These are phyloP conservation scores for Cassiopea xamachana DNA, from an alignment of 30 jellyfish, hydroid and myxozoan genomes.

Conservation along the genomic window DNA sequence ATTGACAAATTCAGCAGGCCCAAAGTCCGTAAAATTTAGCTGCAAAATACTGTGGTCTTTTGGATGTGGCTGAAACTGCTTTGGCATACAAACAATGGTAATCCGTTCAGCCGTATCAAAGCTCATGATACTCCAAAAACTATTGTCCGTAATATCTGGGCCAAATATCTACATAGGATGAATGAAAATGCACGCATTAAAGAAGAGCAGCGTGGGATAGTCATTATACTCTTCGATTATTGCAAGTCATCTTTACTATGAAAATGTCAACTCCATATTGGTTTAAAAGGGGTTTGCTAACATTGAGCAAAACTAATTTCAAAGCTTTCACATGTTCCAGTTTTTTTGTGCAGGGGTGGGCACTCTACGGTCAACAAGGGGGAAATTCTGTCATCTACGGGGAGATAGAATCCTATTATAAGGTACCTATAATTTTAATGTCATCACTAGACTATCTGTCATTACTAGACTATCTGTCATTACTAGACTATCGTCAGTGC, in stretches of 20 bases:
- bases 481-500: no score
- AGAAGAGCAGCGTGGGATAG: neutral
- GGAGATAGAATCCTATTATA: no score
- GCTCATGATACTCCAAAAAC: neutral
- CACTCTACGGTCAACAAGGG: no score
- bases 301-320: neutral
- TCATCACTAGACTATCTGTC: no score
- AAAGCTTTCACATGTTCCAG: neutral
- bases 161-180: neutral
- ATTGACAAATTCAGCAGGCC: neutral
- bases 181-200: no score
- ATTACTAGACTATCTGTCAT: no score
- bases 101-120: neutral
- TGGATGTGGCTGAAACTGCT: neutral
- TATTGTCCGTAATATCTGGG: neutral
- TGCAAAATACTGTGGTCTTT: neutral
- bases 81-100: neutral
- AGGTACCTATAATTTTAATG: no score
- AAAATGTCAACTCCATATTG: neutral
- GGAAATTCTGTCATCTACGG: no score
- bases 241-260: no score
- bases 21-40: neutral
- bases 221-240: neutral
- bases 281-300: neutral
- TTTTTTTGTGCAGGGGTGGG: no score